A percentile compares a stretch with the other conserved stretches of the same genome.
Evolutionary conservation across 2,888 invertebrate genomes (phyloP).

Genomic region (Pollenia griseotomentosa): DNA sequence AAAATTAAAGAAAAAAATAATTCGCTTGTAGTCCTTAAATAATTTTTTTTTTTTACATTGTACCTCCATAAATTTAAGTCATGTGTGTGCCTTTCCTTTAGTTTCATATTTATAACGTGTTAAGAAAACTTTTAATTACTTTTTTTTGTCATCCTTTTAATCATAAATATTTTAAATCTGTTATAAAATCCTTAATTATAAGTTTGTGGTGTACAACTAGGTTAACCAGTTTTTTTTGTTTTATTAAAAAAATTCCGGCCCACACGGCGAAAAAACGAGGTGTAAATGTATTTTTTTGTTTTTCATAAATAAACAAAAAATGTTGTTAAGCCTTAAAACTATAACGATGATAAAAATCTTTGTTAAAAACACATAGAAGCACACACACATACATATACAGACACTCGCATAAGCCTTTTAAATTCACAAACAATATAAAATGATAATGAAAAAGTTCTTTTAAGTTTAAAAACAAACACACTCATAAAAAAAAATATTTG

Average conservation of each 20-base stretch:
- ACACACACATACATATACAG: neutral
- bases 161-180: neutral
- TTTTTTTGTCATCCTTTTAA: neutral
- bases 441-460: neutral
- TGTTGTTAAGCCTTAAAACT: neutral
- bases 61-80: neutral
- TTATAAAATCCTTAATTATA: slow-evolving; percentile 24
- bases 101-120: neutral
- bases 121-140: neutral
- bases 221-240: neutral
- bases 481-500: neutral
- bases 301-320: slow-evolving; percentile 6
- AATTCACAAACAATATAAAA: neutral
- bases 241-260: neutral
- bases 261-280: neutral
- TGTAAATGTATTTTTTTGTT: slow-evolving; percentile 28
- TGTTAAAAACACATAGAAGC: neutral
- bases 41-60: too few relatives aligned
- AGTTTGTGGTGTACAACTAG: neutral
- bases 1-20: too few relatives aligned
- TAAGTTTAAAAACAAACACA: too few relatives aligned
- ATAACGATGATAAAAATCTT: slow-evolving; percentile 25
- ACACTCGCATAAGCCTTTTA: neutral
- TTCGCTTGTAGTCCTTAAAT: too few relatives aligned
- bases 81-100: neutral